These are phyloP conservation scores for Lasioglossum leucozonium DNA, from an alignment of 2,888 invertebrate species.

Conservation along the genomic window DNA sequence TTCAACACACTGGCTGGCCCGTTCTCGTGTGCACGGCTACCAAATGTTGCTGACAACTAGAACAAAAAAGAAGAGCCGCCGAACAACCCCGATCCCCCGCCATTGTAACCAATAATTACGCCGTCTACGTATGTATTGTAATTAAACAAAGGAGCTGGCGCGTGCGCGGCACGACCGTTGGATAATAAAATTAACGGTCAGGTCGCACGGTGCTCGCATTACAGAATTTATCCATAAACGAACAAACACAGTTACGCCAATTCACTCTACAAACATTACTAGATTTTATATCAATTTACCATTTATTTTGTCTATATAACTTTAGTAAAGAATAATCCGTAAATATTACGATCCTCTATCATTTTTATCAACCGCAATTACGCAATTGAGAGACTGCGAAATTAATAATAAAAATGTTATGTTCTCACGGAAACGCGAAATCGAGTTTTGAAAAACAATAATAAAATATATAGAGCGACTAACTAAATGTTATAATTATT, in stretches of 20 bases:
- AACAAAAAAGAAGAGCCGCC: slow-evolving; percentile 69
- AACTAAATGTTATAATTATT: not conserved
- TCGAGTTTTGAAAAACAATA: not conserved
- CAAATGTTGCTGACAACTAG: slow-evolving; percentile 80
- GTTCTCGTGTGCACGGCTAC: slow-evolving; percentile 71
- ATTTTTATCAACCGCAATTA: not conserved
- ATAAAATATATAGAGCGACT: too few species aligned
- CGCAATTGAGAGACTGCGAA: too few species aligned
- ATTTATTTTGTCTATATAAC: not conserved
- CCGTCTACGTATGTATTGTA: slow-evolving; percentile 79
- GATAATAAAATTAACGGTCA: slow-evolving; percentile 28
- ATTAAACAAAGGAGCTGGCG: slow-evolving; percentile 78
- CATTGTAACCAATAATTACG: slow-evolving; percentile 81
- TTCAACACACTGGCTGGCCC: slow-evolving; percentile 35
- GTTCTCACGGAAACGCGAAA: too few species aligned
- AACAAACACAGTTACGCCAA: not conserved
- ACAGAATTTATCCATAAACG: slow-evolving; percentile 9
- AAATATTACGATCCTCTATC: not conserved
- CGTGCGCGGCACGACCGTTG: slow-evolving; percentile 48
- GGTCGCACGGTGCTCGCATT: slow-evolving; percentile 21
- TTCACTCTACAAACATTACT: not conserved
- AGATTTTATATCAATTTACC: not conserved
- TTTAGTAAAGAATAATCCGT: not conserved
- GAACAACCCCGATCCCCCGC: slow-evolving; percentile 65
- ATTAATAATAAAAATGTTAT: too few species aligned